Evolutionary conservation across 2,113 vertebrate genomes (phyloP), one percentile per base, ranked within the genome.

Genomic region (Syngnathoides biaculeatus): DNA sequence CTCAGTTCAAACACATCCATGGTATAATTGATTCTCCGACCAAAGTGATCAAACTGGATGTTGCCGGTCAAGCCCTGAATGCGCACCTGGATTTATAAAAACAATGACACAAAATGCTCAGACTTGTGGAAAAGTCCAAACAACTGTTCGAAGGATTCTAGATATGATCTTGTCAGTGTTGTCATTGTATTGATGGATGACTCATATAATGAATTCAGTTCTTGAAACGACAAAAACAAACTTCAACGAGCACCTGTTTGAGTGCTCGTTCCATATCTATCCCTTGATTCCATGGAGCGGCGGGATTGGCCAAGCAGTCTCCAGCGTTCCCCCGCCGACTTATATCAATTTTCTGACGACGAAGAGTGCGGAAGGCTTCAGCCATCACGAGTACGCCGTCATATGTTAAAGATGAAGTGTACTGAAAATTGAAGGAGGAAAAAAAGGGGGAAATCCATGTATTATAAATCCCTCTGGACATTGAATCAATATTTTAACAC

Each of bases 201-300:
- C 48, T 52, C 47, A 48, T 48, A 48, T 47, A 24, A 53, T 53
- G 22, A 53, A 53, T 55, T 12, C 22, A 26, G 22, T 52, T 22
- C 5, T 26, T 35, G 27, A 30, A 58, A 59, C 15, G 12, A 60
- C 22, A 56, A n/a, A n/a, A n/a, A n/a, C n/a, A 47, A 47, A 61
- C 20, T 48, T 61, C 14, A 20, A 65, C 63, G n/a, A 69, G 80
- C 80, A 98, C 97, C 96, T 99, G 97, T 87, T 99, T 99, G 56
- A 99, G 90, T 0, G 96, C 97, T n/a, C 97, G 94, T 71, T 99
- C 97, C 95, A 98, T 99, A 81, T 99, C 97, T 81, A 99, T 98
- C 47, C 97, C 97, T 89, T 99, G 97, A 73, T 96, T 95, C 97
- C 97, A 99, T 0, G 97, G 97, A 57, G 96, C 97, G 40, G 97